Evolutionary conservation across 1,140 invertebrate genomes (phyloP), one percentile per base, ranked within the genome.

Genomic region (Drosophila pseudoobscura): DNA sequence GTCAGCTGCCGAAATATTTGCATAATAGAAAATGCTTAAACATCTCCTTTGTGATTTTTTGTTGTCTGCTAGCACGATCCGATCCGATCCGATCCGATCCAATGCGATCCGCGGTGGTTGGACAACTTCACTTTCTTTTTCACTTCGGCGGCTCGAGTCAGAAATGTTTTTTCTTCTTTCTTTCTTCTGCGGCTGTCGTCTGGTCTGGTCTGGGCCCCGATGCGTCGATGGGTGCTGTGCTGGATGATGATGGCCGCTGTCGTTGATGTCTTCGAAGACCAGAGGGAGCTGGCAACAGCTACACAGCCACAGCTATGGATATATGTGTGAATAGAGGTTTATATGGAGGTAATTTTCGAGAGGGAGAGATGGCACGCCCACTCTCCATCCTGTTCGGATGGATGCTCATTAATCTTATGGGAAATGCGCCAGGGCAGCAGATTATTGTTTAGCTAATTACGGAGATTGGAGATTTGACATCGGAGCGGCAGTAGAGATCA

Each of bases 121-220:
- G 50, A 44, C 70, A 50, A 51, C 29, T 80, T 80, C 72, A 80
- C 78, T 80, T 80, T 80, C 78, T 80, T 80, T 80, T 80, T 80
- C 77, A 80, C 71, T 80, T 69, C 17, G 17, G 9, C 35, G 17
- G 9, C 35, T 39, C 3, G 35, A 39, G 45, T 47, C 60, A 52
- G 58, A 59, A 59, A 47, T 76, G 26, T 3, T 24, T 56, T 60
- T 56, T 41, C n/a, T 44, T 62, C 43, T 22, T 50, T 26, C 24
- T 50, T 49, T 74, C 15, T 26, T 57, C 11, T 13, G 35, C 35
- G 35, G 35, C 35, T 39, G 31, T 31, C 31, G 31, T 31, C 31
- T 29, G 29, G 29, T 29, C 29, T 29, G 29, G 29, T 26, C 24
- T 26, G 29, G 6, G 3, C 31, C 31, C 31, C 31, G 31, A 31